Conservation (phyloP, 2,888 invertebrate species). For the Oscheius onirici region DNA sequence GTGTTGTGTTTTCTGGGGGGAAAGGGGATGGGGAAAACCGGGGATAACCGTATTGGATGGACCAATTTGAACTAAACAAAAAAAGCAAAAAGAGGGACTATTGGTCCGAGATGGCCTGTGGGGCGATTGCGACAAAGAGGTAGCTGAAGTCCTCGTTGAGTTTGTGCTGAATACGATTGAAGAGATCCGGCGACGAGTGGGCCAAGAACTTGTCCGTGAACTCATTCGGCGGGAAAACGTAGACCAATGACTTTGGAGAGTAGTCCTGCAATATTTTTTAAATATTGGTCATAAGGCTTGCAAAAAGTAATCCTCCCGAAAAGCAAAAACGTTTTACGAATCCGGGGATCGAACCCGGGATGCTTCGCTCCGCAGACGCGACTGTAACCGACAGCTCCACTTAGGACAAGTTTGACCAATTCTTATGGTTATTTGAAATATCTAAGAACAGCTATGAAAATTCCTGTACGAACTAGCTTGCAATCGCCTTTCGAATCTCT, state of each 20-base stretch:
- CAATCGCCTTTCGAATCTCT: neutral
- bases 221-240: slow-evolving; percentile 34
- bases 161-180: slow-evolving; percentile 13
- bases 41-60: slow-evolving; percentile 24
- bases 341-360: no score
- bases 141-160: slow-evolving; percentile 19
- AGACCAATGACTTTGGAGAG: slow-evolving; percentile 16
- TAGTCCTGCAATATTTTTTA: slow-evolving; percentile 23
- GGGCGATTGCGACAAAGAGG: slow-evolving; percentile 29
- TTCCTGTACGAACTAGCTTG: neutral
- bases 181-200: slow-evolving; percentile 5
- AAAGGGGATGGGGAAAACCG: slow-evolving; percentile 18
- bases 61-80: no score
- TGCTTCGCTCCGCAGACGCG: no score
- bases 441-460: no score
- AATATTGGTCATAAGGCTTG: no score
- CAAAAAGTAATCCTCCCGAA: no score
- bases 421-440: no score
- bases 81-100: neutral
- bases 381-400: no score
- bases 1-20: neutral
- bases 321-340: no score
- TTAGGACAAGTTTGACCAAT: no score
- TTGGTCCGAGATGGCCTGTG: neutral
- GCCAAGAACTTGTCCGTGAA: slow-evolving; percentile 26